These are phyloP conservation scores for Polypterus senegalus DNA, from an alignment of 2,113 vertebrate species.

Conservation along the genomic window DNA sequence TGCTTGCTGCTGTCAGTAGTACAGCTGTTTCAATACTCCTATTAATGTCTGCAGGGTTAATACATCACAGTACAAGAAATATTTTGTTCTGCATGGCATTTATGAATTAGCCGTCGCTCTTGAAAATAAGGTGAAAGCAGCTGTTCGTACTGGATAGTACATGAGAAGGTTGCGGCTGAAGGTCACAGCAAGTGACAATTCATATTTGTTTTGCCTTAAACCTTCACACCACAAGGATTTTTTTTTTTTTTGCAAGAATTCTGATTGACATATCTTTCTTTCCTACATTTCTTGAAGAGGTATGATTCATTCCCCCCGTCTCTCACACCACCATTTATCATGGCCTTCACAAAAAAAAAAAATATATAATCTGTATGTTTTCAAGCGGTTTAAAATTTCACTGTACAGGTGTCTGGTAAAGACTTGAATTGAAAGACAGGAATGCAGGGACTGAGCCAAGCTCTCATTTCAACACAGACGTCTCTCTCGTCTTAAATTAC, in stretches of 20 bases:
- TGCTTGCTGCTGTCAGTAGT: too few species aligned
- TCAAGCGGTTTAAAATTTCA: constrained; percentile 41
- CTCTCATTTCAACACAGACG: constrained; percentile 53
- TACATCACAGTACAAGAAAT: constrained; percentile 2
- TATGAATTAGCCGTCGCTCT: constrained; percentile 9
- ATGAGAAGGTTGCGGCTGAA: constrained; percentile 6
- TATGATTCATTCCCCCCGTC: not conserved
- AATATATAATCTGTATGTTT: constrained; percentile 18
- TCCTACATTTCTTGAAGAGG: not conserved
- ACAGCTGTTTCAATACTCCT: too few species aligned
- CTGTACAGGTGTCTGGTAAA: constrained; percentile 42
- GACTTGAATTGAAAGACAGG: constrained; percentile 40
- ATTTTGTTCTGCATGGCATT: constrained; percentile 11
- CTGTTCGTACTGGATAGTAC: constrained; percentile 3
- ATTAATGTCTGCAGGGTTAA: not conserved
- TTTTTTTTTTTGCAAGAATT: not conserved
- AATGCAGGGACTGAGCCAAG: constrained; percentile 48
- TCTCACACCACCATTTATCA: not conserved
- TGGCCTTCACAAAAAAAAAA: constrained; percentile 4
- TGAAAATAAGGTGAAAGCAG: not conserved
- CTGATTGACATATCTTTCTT: constrained; percentile 14
- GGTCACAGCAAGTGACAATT: constrained; percentile 11
- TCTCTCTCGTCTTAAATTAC: constrained; percentile 52
- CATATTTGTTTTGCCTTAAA: constrained; percentile 8
- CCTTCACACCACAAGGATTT: constrained; percentile 3